Evolutionary conservation across 2,113 vertebrate genomes (phyloP).

Genomic region (Paedocypris sp.): DNA sequence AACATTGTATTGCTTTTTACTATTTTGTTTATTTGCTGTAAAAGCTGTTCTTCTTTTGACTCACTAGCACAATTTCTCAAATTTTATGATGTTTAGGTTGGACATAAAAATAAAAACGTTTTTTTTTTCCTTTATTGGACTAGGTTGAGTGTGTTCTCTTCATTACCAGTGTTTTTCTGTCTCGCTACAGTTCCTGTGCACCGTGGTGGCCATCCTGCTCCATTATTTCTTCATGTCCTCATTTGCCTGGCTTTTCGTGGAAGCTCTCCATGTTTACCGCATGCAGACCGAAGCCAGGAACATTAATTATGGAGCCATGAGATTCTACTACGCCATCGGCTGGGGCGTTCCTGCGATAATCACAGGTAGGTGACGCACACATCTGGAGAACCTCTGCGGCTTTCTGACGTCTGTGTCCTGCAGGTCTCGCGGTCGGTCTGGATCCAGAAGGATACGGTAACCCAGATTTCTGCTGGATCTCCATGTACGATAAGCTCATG

Average conservation of each 20-base stretch:
- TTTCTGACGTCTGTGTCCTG: conserved; percentile 19
- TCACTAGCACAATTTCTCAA: too few relatives aligned
- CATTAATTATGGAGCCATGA: conserved; percentile 90
- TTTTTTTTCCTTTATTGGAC: background rate
- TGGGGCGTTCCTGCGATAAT: conserved; percentile 96
- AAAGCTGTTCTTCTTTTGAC: too few relatives aligned
- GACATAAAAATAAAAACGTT: too few relatives aligned
- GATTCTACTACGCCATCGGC: conserved; percentile 94
- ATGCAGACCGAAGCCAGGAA: conserved; percentile 93
- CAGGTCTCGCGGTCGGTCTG: conserved; percentile 86
- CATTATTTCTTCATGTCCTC: conserved; percentile 96
- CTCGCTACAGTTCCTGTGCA: conserved; percentile 80
- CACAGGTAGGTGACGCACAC: conserved; percentile 62
- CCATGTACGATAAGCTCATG: conserved; percentile 91
- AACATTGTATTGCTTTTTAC: too few relatives aligned
- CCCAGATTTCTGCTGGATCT: conserved; percentile 98
- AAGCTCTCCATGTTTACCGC: conserved; percentile 91
- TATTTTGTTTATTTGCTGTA: too few relatives aligned
- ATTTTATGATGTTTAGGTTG: too few relatives aligned
- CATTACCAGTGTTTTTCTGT: background rate
- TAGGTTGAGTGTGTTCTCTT: too few relatives aligned
- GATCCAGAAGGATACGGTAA: conserved; percentile 95
- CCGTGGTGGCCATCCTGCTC: conserved; percentile 87
- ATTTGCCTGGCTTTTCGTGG: conserved; percentile 92
- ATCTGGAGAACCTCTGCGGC: background rate